Evolutionary conservation across 2,113 vertebrate genomes (phyloP).

Genomic region (Acanthochromis polyacanthus): DNA sequence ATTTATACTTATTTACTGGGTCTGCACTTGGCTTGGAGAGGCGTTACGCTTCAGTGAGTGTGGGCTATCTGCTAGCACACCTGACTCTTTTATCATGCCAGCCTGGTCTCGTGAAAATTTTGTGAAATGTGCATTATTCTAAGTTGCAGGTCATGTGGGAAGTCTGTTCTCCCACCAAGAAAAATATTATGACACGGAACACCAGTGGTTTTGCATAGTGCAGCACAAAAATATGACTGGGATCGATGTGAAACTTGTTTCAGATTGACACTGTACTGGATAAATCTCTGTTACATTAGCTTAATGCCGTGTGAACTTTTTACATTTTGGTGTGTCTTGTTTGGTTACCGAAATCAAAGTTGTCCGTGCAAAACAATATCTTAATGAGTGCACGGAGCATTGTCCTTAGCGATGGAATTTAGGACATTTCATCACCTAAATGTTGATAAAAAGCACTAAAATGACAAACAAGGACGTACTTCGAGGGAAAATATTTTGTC

Average conservation of each 20-base stretch:
- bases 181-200: background rate
- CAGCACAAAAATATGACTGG: background rate
- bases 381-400: background rate
- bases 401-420: background rate
- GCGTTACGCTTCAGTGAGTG: constrained; percentile 46
- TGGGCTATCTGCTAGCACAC: constrained; percentile 35
- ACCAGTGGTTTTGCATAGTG: constrained; percentile 20
- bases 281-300: background rate
- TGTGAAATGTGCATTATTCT: constrained; percentile 55
- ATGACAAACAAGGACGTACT: background rate
- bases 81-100: constrained; percentile 42
- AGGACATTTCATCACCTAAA: background rate
- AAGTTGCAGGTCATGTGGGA: background rate
- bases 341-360: background rate
- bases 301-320: background rate
- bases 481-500: background rate
- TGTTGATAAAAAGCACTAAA: background rate
- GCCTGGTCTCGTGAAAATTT: constrained; percentile 52
- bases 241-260: background rate
- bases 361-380: background rate
- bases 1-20: constrained; percentile 50
- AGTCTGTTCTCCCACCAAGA: constrained; percentile 11
- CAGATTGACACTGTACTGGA: too few relatives aligned
- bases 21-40: constrained; percentile 52
- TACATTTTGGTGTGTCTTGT: background rate